Conservation (phyloP, 2,113 vertebrate genomes). For the Recurvirostra avosetta region DNA sequence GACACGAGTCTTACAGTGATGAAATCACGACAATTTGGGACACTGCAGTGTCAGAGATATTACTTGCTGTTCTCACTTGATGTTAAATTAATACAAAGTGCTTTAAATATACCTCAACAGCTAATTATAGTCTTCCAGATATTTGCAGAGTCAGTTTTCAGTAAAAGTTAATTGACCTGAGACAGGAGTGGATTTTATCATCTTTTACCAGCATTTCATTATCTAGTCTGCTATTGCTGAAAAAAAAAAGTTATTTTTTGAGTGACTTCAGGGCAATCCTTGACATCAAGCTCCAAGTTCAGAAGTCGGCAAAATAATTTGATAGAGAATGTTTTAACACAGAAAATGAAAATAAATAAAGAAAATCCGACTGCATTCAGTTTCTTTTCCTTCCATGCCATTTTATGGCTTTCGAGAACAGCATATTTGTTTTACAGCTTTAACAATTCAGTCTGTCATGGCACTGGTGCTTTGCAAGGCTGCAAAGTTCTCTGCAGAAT, state of each 20-base stretch:
- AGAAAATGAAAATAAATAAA: neutral
- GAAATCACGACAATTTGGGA: neutral
- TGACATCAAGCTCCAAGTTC: neutral
- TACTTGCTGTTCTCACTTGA: neutral
- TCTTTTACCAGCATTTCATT: neutral
- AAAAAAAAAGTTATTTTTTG: neutral
- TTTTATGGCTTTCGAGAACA: neutral
- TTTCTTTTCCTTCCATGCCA: neutral
- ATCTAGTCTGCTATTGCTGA: neutral
- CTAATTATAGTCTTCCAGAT: neutral
- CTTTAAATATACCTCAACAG: neutral
- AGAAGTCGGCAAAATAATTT: neutral
- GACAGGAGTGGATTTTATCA: neutral
- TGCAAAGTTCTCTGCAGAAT: neutral
- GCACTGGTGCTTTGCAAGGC: neutral
- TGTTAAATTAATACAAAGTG: neutral
- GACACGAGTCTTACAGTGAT: neutral
- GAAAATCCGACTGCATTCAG: neutral
- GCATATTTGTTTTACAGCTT: neutral
- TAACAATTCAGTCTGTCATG: neutral
- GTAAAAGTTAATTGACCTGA: neutral
- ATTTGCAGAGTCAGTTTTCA: neutral
- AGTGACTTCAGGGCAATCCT: neutral
- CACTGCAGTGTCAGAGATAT: neutral
- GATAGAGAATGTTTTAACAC: neutral